These are phyloP conservation scores for Euura saliciscinereae DNA, from an alignment of 1,140 invertebrate genomes.

Conservation along the genomic window DNA sequence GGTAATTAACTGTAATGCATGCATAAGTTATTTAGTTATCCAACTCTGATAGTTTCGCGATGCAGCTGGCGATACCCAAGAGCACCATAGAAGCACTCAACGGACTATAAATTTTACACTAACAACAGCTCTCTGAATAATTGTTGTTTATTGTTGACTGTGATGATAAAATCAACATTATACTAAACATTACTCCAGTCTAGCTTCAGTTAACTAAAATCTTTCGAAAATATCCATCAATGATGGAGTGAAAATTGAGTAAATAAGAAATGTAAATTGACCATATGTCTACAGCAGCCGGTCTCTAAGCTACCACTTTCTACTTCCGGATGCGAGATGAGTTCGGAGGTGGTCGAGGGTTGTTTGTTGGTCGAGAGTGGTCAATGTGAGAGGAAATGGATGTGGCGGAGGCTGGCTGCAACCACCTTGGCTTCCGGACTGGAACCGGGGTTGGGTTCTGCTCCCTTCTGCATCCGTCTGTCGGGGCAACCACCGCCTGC, in stretches of 20 bases:
- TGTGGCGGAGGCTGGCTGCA: conserved; percentile 58
- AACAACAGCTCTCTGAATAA: neutral
- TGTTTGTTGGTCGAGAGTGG: conserved; percentile 1
- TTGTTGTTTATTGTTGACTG: neutral
- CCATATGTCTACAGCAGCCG: neutral
- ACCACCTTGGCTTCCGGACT: conserved; percentile 60
- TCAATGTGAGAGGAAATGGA: conserved; percentile 40
- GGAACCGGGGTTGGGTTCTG: conserved; percentile 31
- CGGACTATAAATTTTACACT: neutral
- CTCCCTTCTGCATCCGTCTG: conserved; percentile 8
- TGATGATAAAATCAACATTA: neutral
- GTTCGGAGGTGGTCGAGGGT: conserved; percentile 19
- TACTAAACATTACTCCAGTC: neutral
- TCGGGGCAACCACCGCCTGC: conserved; percentile 21
- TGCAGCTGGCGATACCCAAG: neutral
- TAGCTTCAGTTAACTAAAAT: neutral
- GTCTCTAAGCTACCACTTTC: neutral
- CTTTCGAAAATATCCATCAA: neutral
- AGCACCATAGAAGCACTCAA: neutral
- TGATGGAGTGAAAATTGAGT: neutral
- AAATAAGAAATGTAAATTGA: neutral
- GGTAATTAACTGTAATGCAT: neutral
- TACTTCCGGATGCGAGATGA: conserved; percentile 10
- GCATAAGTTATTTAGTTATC: conserved; percentile 1
- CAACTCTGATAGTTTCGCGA: neutral